Base-by-base conservation (phyloP, 2,113 vertebrate genomes). In the Pandion haliaetus region DNA sequence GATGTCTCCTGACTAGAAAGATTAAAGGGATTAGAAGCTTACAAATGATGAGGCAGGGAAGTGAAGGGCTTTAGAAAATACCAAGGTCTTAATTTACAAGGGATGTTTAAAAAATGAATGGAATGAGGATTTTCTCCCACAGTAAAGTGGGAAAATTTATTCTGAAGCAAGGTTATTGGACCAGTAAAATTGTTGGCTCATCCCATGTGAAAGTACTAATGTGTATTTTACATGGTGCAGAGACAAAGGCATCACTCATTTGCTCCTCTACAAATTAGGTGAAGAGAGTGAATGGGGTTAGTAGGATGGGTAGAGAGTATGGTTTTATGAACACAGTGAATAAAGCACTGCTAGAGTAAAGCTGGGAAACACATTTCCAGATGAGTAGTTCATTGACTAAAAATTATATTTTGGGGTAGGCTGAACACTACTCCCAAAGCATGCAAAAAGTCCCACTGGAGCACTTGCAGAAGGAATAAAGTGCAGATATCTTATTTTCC, bases 21-120 rank as follows among this genome's bases (percentile, higher is more conserved):
- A 97, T 95, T 96, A 96, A 96, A 85, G 81, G 95, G 90, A 96
- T 97, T 95, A 96, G 95, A 86, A 73, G 91, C 92, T 95, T 95
- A 95, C 18, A 74, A 74, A 88, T 42, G 65, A 92, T 34, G 66
- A 95, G 50, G 49, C 82, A 91, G 80, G 34, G 69, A 95, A 92
- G 73, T n/a, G 84, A 95, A 91, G 29, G 74, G 78, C 77, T 97
- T 96, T 74, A 90, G 69, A 83, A 92, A 96, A 86, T 9, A 92
- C 65, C 44, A 29, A 88, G 49, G 83, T 95, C 94, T 96, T 93
- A 57, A 95, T 97, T 97, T 91, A 91, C 72, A 86, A 67, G 40
- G 49, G 50, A 74, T 81, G 76, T 71, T 94, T 83, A 73, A 95
- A 93, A 86, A 91, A 92, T 78, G 76, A 93, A 92, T 63, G 38